A percentile compares a stretch with the other conserved stretches of the same genome.
Evolutionary conservation across 2,797 vertebrate species (phyloP).

Genomic region (Lates japonicus): DNA sequence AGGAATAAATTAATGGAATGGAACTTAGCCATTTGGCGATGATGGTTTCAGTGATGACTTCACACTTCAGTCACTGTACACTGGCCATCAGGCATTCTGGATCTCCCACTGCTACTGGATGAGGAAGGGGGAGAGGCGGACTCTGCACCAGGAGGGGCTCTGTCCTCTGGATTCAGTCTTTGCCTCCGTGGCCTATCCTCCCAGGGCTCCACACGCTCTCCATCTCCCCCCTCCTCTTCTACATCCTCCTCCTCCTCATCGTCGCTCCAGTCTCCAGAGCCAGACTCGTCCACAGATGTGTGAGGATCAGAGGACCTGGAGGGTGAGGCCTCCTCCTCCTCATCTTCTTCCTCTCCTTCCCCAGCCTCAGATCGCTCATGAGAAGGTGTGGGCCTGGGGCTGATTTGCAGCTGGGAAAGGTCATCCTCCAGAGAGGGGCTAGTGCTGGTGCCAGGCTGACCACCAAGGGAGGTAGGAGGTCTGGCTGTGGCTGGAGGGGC

Average conservation of each 20-base stretch:
- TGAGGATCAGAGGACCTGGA: conserved; percentile 89
- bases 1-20: conserved; percentile 78
- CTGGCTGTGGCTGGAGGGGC: conserved; percentile 81
- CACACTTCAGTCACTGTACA: conserved; percentile 99
- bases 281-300: conserved; percentile 91
- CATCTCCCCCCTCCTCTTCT: conserved; percentile 78
- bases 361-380: conserved; percentile 87
- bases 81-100: conserved; percentile 97
- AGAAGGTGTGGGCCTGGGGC: conserved; percentile 81
- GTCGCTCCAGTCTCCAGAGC: conserved; percentile 92
- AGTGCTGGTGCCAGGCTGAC: conserved; percentile 86
- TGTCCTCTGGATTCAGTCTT: conserved; percentile 92
- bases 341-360: conserved; percentile 92
- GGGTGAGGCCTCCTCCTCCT: conserved; percentile 87
- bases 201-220: conserved; percentile 82
- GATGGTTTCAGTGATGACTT: conserved; percentile 73
- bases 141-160: conserved; percentile 86
- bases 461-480: conserved; percentile 88
- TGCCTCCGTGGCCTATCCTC: conserved; percentile 84
- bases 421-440: conserved; percentile 88
- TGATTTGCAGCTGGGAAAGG: conserved; percentile 92
- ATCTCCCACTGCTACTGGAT: conserved; percentile 88
- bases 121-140: conserved; percentile 76
- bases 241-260: conserved; percentile 84
- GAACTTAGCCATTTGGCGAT: conserved; percentile 61